A percentile compares a stretch with the other conserved stretches of the same genome.
phyloP scores from a whole-genome alignment of 1,140 invertebrate species.

The Aphaenogaster floridana region DNA sequence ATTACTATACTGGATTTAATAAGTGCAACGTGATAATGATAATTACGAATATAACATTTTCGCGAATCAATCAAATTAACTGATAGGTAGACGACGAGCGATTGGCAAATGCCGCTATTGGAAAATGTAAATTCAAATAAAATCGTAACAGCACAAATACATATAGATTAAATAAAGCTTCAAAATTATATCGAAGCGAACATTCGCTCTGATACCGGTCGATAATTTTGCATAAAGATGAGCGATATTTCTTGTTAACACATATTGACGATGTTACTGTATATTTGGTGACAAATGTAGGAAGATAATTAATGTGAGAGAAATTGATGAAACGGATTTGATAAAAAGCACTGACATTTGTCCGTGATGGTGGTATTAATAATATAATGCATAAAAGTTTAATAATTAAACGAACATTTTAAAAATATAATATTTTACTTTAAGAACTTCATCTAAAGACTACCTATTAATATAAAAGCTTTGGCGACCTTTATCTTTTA shows the following conservation, averaged over 20 bases:
- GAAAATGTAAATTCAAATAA: slow-evolving; percentile 33
- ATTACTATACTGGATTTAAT: not conserved
- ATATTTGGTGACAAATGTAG: not conserved
- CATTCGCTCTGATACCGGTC: not conserved
- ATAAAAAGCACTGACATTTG: not conserved
- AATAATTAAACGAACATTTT: too few relatives aligned
- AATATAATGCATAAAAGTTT: not conserved
- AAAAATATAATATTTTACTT: too few relatives aligned
- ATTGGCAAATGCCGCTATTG: not conserved
- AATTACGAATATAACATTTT: slow-evolving; percentile 19
- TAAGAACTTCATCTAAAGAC: too few relatives aligned
- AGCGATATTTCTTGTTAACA: slow-evolving; percentile 27
- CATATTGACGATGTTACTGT: slow-evolving; percentile 1
- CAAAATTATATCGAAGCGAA: slow-evolving; percentile 22
- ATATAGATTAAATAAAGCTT: slow-evolving; percentile 20
- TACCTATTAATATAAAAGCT: too few relatives aligned
- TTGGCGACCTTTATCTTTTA: too few relatives aligned
- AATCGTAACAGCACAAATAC: slow-evolving; percentile 22
- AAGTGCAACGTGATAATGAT: not conserved
- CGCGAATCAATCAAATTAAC: slow-evolving; percentile 26
- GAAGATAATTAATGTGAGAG: slow-evolving; percentile 27
- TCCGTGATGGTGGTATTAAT: not conserved
- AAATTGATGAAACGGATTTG: slow-evolving; percentile 3
- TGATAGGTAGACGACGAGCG: not conserved
- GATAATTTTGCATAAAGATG: slow-evolving; percentile 24